Percentiles rank a stretch among this genome's conserved stretches.
Evolutionary conservation across 2,888 invertebrate species (phyloP).

Genomic region (Perizoma flavofasciatum): DNA sequence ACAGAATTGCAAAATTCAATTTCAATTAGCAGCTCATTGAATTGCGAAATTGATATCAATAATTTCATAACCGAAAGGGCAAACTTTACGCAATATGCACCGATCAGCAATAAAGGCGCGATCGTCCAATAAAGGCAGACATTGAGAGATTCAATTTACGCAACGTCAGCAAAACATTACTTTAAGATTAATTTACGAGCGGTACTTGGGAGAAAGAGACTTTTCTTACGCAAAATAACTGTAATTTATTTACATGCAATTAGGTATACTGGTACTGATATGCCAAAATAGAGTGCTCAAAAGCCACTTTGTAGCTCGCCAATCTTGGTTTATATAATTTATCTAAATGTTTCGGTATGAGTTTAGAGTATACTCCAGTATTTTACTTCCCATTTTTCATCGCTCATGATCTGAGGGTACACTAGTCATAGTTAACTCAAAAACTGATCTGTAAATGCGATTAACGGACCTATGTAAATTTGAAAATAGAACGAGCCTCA

Average conservation of each 20-base stretch:
- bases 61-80: constrained; percentile 28
- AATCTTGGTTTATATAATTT: no score
- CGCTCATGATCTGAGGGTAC: no score
- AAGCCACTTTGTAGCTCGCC: no score
- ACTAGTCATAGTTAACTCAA: no score
- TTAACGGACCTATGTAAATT: no score
- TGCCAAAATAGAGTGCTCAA: no score
- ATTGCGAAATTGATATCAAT: constrained; percentile 28
- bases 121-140: constrained; percentile 18
- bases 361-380: no score
- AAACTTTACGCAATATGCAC: constrained; percentile 28
- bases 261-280: neutral
- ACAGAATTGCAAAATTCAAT: constrained; percentile 10
- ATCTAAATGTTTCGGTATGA: no score
- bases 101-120: constrained; percentile 18
- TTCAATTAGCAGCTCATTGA: constrained; percentile 25
- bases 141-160: constrained; percentile 23
- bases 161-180: constrained; percentile 20
- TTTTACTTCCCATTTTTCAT: no score
- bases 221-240: constrained; percentile 5
- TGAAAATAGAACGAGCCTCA: no score
- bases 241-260: no score
- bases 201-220: constrained; percentile 7
- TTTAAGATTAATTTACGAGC: constrained; percentile 19
- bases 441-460: no score